Evolutionary conservation across 53 echinoderm and acorn worm species (phyloP), one percentile per base, ranked within the genome.

Genomic region (Arbacia lixula): DNA sequence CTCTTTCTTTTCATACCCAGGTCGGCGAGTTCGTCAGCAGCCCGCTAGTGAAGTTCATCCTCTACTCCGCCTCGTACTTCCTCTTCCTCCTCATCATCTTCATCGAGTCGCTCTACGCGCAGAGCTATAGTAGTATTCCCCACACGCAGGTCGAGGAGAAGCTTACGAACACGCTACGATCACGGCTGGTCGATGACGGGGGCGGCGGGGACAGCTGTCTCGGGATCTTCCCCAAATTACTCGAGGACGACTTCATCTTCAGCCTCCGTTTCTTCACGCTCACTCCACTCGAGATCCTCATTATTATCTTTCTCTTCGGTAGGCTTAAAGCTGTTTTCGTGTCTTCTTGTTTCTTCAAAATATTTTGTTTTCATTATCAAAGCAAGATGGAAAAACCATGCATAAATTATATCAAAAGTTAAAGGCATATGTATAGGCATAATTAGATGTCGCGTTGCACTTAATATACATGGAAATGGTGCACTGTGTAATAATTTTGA

Each of bases 11-110:
- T 72, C n/a, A 17, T n/a, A 91, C 91, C 58, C 87, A 32, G n/a
- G n/a, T n/a, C n/a, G 88, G 96, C 24, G 42, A 56, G 4, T 68
- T 92, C 36, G 85, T 97, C 38, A 86, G 92, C 51, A 92, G 86
- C n/a, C 99, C 99, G 4, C 53, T 98, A 38, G 94, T 90, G n/a
- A 98, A 98, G 84, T 98, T 98, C 58, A 89, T 94, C 53, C 91
- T 85, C 24, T 93, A 98, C 43, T 88, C 94, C 20, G 86, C 92
- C 24, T 90, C 94, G 33, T 94, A 94, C 71, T 64, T 98, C 19
- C 79, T 93, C 54, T 93, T 93, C 72, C 83, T 93, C 12, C 54
- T 89, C 61, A 60, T 94, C 51, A 86, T 98, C 64, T 98, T 98
- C 88, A 75, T 98, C 37, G 90, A 94, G 53, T 94, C 94, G 2